A percentile compares a stretch with the other conserved stretches of the same genome.
These are phyloP conservation scores for Chaetoderma sp. DNA, from an alignment of 2,888 invertebrate species.

Conservation along the genomic window DNA sequence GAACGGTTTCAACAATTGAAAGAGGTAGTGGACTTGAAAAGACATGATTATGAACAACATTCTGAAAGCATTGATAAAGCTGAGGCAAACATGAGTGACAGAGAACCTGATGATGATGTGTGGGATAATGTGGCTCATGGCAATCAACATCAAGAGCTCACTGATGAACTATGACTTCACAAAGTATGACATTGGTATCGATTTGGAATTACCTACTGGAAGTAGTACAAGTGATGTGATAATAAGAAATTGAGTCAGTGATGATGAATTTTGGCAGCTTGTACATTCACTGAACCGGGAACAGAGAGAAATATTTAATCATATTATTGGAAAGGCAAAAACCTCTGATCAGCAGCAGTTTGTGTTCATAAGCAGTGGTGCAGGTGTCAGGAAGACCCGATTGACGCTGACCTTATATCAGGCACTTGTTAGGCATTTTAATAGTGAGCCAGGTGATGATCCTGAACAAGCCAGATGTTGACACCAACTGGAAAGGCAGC, in stretches of 20 bases:
- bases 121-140: too few species aligned
- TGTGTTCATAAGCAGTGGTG: constrained; percentile 39
- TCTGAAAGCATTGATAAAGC: too few species aligned
- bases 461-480: constrained; percentile 16
- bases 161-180: neutral
- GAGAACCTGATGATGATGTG: too few species aligned
- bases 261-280: constrained; percentile 17
- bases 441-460: constrained; percentile 12
- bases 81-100: too few species aligned
- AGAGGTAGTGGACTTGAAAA: constrained; percentile 7
- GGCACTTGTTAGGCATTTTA: constrained; percentile 15
- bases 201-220: neutral
- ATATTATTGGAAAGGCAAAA: constrained; percentile 19
- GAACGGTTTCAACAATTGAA: constrained; percentile 25
- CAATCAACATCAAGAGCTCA: too few species aligned
- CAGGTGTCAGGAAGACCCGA: constrained; percentile 43
- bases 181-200: too few species aligned
- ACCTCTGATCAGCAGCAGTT: constrained; percentile 9
- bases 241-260: constrained; percentile 18
- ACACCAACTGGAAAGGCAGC: too few species aligned
- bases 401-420: constrained; percentile 39
- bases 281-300: constrained; percentile 12
- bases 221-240: constrained; percentile 6
- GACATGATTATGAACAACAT: too few species aligned
- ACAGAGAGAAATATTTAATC: constrained; percentile 15